A percentile compares a stretch with the other conserved stretches of the same genome.
Conservation (phyloP, 2,113 vertebrate species). For the Pao palembangensis region DNA sequence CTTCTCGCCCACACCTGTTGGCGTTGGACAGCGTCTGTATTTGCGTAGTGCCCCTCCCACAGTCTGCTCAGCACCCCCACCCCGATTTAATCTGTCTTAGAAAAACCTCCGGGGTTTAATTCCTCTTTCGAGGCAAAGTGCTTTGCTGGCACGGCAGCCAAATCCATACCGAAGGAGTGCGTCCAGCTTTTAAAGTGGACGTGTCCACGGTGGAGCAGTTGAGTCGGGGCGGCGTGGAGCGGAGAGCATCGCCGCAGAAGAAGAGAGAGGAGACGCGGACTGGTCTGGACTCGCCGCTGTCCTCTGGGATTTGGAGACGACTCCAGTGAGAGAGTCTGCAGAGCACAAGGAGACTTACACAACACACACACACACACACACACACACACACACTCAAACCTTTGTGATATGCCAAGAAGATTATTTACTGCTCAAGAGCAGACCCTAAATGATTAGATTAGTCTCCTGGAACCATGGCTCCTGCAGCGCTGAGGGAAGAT, state of each 20-base stretch:
- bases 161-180: constrained; percentile 67
- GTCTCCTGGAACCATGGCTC: constrained; percentile 40
- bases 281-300: constrained; percentile 26
- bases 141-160: constrained; percentile 68
- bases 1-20: constrained; percentile 41
- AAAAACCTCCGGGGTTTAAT: constrained; percentile 67
- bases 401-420: constrained; percentile 47
- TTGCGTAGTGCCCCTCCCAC: constrained; percentile 49
- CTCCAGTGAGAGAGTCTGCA: constrained; percentile 20
- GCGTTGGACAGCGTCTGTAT: constrained; percentile 51
- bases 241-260: constrained; percentile 37
- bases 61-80: constrained; percentile 35
- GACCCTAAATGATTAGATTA: constrained; percentile 59
- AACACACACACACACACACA: constrained; percentile 5
- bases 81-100: constrained; percentile 66
- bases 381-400: constrained; percentile 5
- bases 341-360: constrained; percentile 8
- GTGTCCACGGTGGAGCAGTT: constrained; percentile 62
- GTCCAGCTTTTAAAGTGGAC: constrained; percentile 72
- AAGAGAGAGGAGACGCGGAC: constrained; percentile 22
- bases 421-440: constrained; percentile 47
- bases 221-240: constrained; percentile 62
- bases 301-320: constrained; percentile 22
- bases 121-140: constrained; percentile 71
- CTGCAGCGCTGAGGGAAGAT: constrained; percentile 12